A percentile compares a stretch with the other conserved stretches of the same genome.
Evolutionary conservation across 2,797 vertebrate genomes (phyloP).

Genomic region (Myotis findleyi): DNA sequence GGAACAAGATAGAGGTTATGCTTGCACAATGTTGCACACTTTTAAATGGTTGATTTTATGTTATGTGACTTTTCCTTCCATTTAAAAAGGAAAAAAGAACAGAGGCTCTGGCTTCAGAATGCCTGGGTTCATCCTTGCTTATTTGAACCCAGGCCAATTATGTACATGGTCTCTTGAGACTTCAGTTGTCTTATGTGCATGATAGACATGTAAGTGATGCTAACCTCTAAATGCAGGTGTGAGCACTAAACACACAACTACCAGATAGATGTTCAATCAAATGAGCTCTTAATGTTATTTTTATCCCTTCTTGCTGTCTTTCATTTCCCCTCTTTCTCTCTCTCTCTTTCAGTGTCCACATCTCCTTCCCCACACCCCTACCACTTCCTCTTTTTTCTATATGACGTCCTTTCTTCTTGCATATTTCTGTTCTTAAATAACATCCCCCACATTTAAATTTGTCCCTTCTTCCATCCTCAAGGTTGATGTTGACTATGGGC

Average conservation of each 20-base stretch:
- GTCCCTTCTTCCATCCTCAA: not conserved
- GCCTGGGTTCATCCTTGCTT: not conserved
- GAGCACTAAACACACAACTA: not conserved
- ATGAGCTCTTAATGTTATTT: not conserved
- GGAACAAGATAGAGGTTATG: not conserved
- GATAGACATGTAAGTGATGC: not conserved
- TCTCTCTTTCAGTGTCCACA: not conserved
- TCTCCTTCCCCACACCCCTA: not conserved
- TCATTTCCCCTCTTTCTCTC: not conserved
- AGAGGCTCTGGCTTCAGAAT: not conserved
- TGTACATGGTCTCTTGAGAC: not conserved
- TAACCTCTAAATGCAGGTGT: not conserved
- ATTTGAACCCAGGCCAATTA: not conserved
- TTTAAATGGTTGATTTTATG: not conserved
- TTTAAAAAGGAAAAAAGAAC: not conserved
- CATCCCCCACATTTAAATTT: not conserved
- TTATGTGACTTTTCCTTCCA: not conserved
- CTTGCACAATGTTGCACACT: not conserved
- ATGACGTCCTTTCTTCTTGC: not conserved
- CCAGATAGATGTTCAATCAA: not conserved
- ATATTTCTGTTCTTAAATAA: not conserved
- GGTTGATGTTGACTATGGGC: not conserved
- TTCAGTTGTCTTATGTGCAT: not conserved
- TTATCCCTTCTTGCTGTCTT: not conserved
- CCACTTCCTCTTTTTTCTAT: not conserved